phyloP scores from a whole-genome alignment of 1,140 invertebrate genomes.

The Sipha flava region DNA sequence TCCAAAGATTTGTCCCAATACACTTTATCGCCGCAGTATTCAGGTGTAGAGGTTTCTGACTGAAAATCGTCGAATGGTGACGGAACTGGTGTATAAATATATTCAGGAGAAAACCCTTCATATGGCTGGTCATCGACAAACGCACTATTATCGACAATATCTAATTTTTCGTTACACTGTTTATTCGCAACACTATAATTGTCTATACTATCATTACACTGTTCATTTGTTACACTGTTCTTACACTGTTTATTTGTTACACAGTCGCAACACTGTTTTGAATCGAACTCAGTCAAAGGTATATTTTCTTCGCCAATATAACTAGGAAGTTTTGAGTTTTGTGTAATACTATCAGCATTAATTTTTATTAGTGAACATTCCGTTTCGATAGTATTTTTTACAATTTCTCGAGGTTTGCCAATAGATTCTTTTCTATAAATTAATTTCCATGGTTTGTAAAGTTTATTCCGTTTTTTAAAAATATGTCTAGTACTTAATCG shows the following conservation, averaged over 20 bases:
- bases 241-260: no score
- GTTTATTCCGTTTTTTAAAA: not conserved
- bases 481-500: not conserved
- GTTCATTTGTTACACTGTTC: no score
- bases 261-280: no score
- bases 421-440: not conserved
- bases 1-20: constrained; percentile 19
- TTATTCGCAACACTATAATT: no score
- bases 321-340: not conserved
- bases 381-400: not conserved
- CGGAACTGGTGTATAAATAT: not conserved
- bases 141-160: not conserved
- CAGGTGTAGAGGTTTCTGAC: not conserved
- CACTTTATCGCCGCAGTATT: not conserved
- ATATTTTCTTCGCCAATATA: not conserved
- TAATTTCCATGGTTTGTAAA: not conserved
- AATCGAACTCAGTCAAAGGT: no score
- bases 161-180: not conserved
- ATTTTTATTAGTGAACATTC: not conserved
- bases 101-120: not conserved
- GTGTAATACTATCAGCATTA: not conserved
- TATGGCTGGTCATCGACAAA: no score
- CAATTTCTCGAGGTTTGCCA: not conserved
- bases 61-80: not conserved
- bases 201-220: no score